Conservation (phyloP, 2,113 vertebrate species). For the Mixornis gularis region DNA sequence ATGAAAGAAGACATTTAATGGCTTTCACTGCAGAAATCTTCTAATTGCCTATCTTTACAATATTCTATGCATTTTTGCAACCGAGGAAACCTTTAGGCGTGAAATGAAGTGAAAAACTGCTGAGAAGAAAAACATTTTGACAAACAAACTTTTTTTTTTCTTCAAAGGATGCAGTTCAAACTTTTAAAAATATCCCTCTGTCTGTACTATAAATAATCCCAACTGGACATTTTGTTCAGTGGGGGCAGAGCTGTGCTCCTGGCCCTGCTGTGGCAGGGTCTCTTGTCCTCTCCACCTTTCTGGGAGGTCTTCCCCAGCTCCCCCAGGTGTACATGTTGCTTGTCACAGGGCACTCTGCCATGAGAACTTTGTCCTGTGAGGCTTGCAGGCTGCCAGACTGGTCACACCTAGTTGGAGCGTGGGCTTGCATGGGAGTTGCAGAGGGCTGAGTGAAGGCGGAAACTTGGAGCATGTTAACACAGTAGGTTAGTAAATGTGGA, state of each 20-base stretch:
- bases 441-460: background rate
- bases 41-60: background rate
- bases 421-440: background rate
- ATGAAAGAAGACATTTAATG: background rate
- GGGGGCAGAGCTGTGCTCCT: background rate
- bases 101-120: background rate
- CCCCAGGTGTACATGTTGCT: fast-evolving
- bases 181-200: background rate
- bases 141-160: background rate
- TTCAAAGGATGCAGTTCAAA: background rate
- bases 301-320: background rate
- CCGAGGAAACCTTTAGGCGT: background rate
- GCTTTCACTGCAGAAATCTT: background rate
- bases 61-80: background rate
- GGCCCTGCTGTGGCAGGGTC: background rate
- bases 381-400: background rate
- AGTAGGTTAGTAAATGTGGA: background rate
- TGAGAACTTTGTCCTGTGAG: background rate
- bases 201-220: background rate
- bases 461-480: background rate
- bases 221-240: background rate
- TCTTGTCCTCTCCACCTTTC: background rate
- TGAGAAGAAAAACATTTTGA: background rate
- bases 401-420: background rate
- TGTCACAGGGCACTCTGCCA: fast-evolving